Base-by-base conservation (phyloP, 2,888 invertebrate genomes). In the Euzophera pinguis region DNA sequence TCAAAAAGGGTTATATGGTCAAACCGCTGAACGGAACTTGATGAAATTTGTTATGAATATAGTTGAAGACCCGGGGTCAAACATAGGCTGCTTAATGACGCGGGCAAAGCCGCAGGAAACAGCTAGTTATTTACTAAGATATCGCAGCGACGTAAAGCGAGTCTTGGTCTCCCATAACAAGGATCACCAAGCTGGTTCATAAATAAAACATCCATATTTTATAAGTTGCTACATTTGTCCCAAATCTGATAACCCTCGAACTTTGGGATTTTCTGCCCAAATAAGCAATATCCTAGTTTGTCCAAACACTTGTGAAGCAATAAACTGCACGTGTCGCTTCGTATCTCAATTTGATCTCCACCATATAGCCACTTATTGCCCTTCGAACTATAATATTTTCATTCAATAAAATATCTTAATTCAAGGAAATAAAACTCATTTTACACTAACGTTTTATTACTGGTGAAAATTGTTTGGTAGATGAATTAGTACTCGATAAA, bases 311-410 rank as follows among this genome's bases (percentile, higher is more conserved):
- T 80, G 81, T 73, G 80, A 78, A 75, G 81, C 85, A 87, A 88
- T 88, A 86, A 85, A 78, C 68, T 69, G 82, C 88, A 87, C 88
- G 87, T 88, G 88, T 80, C 81, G 69, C 72, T 62, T 72, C 75
- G 78, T 87, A 84, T 85, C 84, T 85, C 87, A 87, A 87, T 88
- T 82, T 80, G 81, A 86, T 84, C 72, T n/a, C n/a, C n/a, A n/a
- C n/a, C n/a, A n/a, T n/a, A n/a, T n/a, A n/a, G 69, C 69, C 68
- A 73, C 75, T 77, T 78, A 77, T 73, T 76, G 69, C 74, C 74
- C 72, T 71, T 65, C 61, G 67, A 69, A 64, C 63, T 53, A 51
- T 50, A 53, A 38, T 48, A 52, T 43, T 53, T 41, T 35, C 52
- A 53, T 43, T 48, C 53, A 50, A 69, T 54, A 57, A 45, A 59